Percentiles rank a stretch among this genome's conserved stretches.
These are phyloP conservation scores for Cheilosia vulpina DNA, from an alignment of 2,888 invertebrate genomes.

Conservation along the genomic window DNA sequence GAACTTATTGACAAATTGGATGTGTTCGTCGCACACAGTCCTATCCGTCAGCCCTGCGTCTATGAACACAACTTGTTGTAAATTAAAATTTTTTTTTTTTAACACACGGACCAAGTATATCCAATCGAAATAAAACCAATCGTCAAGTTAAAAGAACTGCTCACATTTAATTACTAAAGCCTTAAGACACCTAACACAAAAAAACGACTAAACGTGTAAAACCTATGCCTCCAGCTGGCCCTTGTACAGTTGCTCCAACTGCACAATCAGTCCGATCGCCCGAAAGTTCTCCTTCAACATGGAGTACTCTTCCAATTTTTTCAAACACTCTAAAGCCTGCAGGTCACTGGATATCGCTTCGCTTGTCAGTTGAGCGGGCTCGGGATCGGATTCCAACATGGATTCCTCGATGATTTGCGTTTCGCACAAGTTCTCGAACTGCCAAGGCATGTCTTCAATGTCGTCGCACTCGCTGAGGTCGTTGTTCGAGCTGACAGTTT, in stretches of 20 bases:
- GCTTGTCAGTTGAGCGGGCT: conserved; percentile 40
- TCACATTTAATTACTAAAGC: conserved; percentile 16
- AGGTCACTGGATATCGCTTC: conserved; percentile 64
- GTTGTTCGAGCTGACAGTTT: conserved; percentile 37
- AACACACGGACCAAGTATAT: too few relatives aligned
- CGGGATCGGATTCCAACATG: not conserved
- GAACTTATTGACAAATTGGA: too few relatives aligned
- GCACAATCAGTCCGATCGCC: conserved; percentile 80
- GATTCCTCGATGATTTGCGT: not conserved
- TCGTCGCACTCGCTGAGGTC: conserved; percentile 30
- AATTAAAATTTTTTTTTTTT: too few relatives aligned
- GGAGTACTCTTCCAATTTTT: conserved; percentile 81
- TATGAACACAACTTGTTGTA: too few relatives aligned
- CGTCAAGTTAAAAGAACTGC: too few relatives aligned
- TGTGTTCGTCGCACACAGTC: too few relatives aligned
- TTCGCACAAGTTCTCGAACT: conserved; percentile 31
- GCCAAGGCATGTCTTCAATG: conserved; percentile 8
- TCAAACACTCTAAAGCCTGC: conserved; percentile 80
- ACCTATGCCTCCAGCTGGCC: conserved; percentile 47
- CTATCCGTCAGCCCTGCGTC: too few relatives aligned
- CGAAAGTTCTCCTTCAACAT: conserved; percentile 81
- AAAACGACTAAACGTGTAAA: not conserved
- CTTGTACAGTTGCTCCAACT: conserved; percentile 80
- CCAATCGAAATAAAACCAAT: too few relatives aligned
- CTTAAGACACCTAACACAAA: not conserved